Evolutionary conservation across 1,140 invertebrate species (phyloP), one percentile per base, ranked within the genome.

Genomic region (Diachasma alloeum): DNA sequence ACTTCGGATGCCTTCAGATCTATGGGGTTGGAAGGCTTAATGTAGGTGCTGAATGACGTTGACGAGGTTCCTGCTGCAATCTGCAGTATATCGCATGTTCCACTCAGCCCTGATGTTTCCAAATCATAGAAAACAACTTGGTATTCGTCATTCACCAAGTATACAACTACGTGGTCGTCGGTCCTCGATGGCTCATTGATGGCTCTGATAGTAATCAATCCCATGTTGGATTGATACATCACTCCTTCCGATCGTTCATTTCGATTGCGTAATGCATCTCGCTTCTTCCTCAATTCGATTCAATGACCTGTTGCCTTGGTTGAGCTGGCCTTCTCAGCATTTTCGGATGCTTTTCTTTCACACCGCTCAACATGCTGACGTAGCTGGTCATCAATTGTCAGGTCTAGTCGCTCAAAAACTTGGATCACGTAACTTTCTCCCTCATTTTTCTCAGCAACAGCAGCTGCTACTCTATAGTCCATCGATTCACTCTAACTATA

Each of bases 361-460:
- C 2, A 2, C 3, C 44, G 44, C 3, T 46, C 4, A 46, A 46
- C 44, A 46, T 46, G 44, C 44, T 46, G 44, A 46, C 44, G 44
- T 11, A 46, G 44, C 1, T 46, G 2, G 2, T 46, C 44, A 11
- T 46, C 44, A 46, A 48, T 72, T 3, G 22, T 19, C 17, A 46
- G 44, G 6, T 15, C 5, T 3, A 53, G 4, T 24, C 15, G n/a
- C 0, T 22, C 22, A 5, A 39, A 19, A 72, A 72, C 22, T 10
- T 24, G n/a, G 17, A 59, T 1, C 17, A 59, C 1, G 17, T 59
- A 59, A 10, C 53, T 24, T 11, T 46, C 53, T 19, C 79, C 77
- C 17, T 73, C 15, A 70, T 81, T 81, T 72, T 80, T 82, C 24
- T 80, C 66, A 11, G 26, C 75, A 19, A 80, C 76, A 5, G 69